These are phyloP conservation scores for Epicampocera succincta DNA, from an alignment of 2,888 invertebrate genomes.

Conservation along the genomic window DNA sequence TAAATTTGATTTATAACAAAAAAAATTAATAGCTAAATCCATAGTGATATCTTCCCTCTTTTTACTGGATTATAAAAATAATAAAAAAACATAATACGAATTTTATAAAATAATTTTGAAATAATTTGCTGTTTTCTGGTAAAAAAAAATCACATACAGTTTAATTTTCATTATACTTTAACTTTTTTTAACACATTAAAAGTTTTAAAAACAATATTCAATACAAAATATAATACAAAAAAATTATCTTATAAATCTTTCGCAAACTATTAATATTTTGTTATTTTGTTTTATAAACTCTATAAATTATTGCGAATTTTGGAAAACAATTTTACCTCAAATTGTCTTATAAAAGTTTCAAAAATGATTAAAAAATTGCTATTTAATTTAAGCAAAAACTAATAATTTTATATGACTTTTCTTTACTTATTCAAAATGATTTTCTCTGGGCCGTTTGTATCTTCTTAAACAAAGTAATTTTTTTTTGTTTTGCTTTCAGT, in stretches of 20 bases:
- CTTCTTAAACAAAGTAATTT: background rate
- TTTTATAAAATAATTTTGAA: conserved; percentile 16
- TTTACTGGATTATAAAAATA: conserved; percentile 34
- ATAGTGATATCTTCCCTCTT: background rate
- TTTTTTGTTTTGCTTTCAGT: background rate
- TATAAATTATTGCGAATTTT: no score
- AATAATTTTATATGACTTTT: conserved; percentile 39
- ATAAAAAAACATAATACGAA: conserved; percentile 11
- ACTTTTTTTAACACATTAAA: no score
- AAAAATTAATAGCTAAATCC: conserved; percentile 1
- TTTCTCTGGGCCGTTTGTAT: conserved; percentile 8
- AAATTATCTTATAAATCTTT: no score
- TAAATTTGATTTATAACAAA: conserved; percentile 15
- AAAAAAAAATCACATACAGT: background rate
- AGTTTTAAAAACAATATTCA: no score
- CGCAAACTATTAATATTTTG: no score
- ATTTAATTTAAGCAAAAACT: background rate
- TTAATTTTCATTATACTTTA: no score
- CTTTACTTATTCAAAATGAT: conserved; percentile 36
- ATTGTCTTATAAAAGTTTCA: no score
- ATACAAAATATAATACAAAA: no score
- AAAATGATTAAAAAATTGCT: no score
- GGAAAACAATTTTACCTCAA: no score
- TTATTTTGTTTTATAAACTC: no score
- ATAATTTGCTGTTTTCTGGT: background rate